phyloP scores from a whole-genome alignment of 2,113 vertebrate genomes.

The Platysternon megacephalum region DNA sequence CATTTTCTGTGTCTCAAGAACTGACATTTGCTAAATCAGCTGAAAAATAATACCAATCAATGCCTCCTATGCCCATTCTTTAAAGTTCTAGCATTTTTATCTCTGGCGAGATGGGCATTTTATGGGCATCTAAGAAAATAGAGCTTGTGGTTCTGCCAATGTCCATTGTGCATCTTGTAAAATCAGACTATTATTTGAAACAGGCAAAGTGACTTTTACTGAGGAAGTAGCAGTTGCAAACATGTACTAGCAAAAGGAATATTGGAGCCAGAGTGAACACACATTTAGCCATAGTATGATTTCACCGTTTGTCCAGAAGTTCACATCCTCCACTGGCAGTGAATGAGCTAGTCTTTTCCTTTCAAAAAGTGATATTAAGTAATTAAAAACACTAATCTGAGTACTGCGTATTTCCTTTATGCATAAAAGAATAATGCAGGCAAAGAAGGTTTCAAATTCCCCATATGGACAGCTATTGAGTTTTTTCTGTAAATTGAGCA shows the following conservation, averaged over 20 bases:
- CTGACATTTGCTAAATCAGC: not conserved
- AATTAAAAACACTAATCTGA: not conserved
- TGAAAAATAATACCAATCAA: not conserved
- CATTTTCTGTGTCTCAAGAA: not conserved
- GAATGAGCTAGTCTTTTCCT: not conserved
- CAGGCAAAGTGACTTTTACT: not conserved
- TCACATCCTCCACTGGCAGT: not conserved
- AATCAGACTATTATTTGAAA: not conserved
- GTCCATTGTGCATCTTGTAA: not conserved
- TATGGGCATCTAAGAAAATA: not conserved
- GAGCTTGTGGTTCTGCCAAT: not conserved
- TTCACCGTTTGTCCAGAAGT: constrained; percentile 17
- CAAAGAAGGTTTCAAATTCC: not conserved
- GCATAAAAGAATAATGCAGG: not conserved
- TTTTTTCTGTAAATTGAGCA: not conserved
- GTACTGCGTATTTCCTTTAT: not conserved
- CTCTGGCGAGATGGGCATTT: not conserved
- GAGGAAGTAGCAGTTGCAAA: not conserved
- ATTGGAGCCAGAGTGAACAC: not conserved
- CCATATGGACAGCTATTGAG: not conserved
- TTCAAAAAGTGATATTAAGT: not conserved
- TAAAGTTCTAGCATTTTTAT: not conserved
- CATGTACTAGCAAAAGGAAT: not conserved
- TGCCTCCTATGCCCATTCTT: not conserved
- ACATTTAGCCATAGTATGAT: constrained; percentile 1